Conservation (phyloP, 2,113 vertebrate genomes). For the Albula glossodonta region DNA sequence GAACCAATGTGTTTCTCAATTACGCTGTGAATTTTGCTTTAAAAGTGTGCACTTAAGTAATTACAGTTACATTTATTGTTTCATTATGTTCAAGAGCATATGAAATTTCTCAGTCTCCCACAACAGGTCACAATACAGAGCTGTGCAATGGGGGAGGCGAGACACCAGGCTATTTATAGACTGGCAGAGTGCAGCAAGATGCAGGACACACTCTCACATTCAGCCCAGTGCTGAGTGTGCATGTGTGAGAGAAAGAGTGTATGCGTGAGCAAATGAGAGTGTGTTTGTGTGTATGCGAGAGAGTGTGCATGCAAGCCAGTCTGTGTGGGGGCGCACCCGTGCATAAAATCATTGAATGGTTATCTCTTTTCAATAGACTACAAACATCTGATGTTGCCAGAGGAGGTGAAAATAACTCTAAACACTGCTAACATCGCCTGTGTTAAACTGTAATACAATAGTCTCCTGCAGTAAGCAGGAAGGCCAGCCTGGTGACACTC, state of each 20-base stretch:
- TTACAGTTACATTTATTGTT: not conserved
- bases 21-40: not conserved
- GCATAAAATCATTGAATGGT: slow-evolving; percentile 3
- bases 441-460: slow-evolving; percentile 1
- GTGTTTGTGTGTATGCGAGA: slow-evolving; percentile 17
- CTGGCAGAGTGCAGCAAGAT: slow-evolving; percentile 36
- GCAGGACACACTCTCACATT: slow-evolving; percentile 8
- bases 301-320: slow-evolving; percentile 26
- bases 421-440: not conserved
- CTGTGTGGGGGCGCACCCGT: not conserved
- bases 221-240: not conserved
- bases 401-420: slow-evolving; percentile 11
- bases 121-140: not conserved
- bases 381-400: not conserved
- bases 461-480: not conserved
- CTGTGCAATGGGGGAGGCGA: slow-evolving; percentile 37
- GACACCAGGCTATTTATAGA: slow-evolving; percentile 56
- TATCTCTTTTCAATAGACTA: slow-evolving; percentile 19
- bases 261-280: slow-evolving; percentile 22
- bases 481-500: not conserved
- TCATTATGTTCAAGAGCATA: not conserved
- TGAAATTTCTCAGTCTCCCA: not conserved
- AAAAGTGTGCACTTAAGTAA: not conserved
- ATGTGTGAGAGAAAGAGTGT: not conserved
- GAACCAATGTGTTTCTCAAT: not conserved